Conservation (phyloP, 1,140 invertebrate genomes). For the Argopecten irradians region DNA sequence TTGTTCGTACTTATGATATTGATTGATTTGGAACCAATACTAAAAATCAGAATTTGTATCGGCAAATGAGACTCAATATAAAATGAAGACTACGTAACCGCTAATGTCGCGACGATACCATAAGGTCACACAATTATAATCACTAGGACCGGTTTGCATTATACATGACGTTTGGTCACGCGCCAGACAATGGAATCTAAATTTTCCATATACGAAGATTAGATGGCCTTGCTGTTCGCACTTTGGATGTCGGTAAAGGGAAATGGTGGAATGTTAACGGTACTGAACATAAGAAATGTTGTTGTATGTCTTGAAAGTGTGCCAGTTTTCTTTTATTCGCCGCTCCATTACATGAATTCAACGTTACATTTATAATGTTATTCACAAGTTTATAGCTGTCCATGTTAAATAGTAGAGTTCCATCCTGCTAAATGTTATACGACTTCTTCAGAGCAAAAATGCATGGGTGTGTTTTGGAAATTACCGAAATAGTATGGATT, state of each 20-base stretch:
- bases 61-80: too few relatives aligned
- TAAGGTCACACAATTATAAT: background rate
- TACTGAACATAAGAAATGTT: background rate
- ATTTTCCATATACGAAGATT: background rate
- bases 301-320: conserved; percentile 14
- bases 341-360: background rate
- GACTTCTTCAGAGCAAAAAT: too few relatives aligned
- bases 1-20: too few relatives aligned
- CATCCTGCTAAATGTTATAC: too few relatives aligned
- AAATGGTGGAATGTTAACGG: background rate
- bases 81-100: background rate
- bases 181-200: conserved; percentile 8
- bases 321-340: background rate
- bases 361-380: background rate
- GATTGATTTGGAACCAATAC: too few relatives aligned
- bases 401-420: background rate
- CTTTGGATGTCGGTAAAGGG: background rate
- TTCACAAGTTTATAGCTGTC: background rate
- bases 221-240: conserved; percentile 7
- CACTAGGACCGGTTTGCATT: background rate
- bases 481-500: background rate
- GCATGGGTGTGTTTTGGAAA: background rate
- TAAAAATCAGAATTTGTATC: too few relatives aligned
- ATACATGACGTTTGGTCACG: background rate
- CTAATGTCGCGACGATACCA: background rate